phyloP scores from a whole-genome alignment of 2,113 vertebrate species.

The Mirounga angustirostris region DNA sequence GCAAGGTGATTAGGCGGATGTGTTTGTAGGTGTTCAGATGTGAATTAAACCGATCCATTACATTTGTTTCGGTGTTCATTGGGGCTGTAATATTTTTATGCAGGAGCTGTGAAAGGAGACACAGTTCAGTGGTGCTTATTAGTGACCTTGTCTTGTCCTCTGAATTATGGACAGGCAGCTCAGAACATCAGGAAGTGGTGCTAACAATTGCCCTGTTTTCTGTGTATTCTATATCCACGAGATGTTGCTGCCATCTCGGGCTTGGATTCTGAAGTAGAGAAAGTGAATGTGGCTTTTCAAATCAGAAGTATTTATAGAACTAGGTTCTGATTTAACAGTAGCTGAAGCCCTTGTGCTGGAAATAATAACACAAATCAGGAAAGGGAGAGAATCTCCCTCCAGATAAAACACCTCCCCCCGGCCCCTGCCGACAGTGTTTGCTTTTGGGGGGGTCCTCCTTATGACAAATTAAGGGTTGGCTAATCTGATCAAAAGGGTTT shows the following conservation, averaged over 20 bases:
- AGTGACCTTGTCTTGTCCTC: conserved; percentile 85
- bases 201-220: conserved; percentile 24
- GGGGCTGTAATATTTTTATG: conserved; percentile 83
- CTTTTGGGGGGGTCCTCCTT: background rate
- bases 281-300: conserved; percentile 83
- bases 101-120: conserved; percentile 80
- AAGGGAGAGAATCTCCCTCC: background rate
- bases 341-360: conserved; percentile 24
- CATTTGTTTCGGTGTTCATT: conserved; percentile 78
- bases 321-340: conserved; percentile 60
- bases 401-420: background rate
- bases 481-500: background rate
- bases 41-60: conserved; percentile 76
- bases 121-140: conserved; percentile 82
- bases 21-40: conserved; percentile 75
- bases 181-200: conserved; percentile 74
- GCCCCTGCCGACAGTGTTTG: background rate
- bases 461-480: background rate
- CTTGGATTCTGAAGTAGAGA: conserved; percentile 67
- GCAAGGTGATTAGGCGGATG: conserved; percentile 71
- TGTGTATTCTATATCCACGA: conserved; percentile 69
- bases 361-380: conserved; percentile 44
- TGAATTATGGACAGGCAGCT: conserved; percentile 78
- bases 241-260: conserved; percentile 73
- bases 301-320: conserved; percentile 87